Evolutionary conservation across 2,797 vertebrate species (phyloP), one percentile per base, ranked within the genome.

Genomic region (Sus cebifrons): DNA sequence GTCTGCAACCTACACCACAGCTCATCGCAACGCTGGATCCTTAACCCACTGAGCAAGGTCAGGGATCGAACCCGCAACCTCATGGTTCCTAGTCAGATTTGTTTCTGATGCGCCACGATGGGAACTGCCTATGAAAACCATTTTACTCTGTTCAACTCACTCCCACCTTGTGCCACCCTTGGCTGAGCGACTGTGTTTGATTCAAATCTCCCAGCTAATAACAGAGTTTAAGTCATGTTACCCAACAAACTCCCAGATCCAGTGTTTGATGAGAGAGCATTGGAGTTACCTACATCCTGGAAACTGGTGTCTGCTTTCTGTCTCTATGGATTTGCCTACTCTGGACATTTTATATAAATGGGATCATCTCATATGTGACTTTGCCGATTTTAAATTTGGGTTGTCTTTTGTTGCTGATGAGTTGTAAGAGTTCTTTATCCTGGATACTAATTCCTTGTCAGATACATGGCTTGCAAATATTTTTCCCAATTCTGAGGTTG

Each of bases 401-500:
- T 74, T 87, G 40, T 67, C 67, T 71, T 91, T 52, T 18, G 13
- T 88, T 93, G 49, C 62, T 94, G 3, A 23, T 96, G 85, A 87
- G 5, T 67, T 95, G 3, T 88, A 52, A 60, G 29, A 20, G 21
- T 74, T 97, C 32, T 79, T 88, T 94, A 25, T 94, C 56, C 68
- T 74, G 49, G 23, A 81, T 91, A 71, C 27, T 91, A n/a, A 52
- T 74, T 44, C 17, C 15, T 91, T 77, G 11, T 88, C 78, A 93
- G 56, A 83, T 95, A 70, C 1, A 12, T 64, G 71, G 36, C 77
- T 40, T 93, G 32, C 20, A 88, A 54, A 52, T 88, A 27, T 78
- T 86, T 89, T 78, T n/a, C 85, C 32, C 9, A 9, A 18, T 56
- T 75, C 44, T 92, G 2, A 5, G 4, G 8, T 91, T 81, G 0